Evolutionary conservation across 2,113 vertebrate genomes (phyloP), one percentile per base, ranked within the genome.

Genomic region (Cathartes aura): DNA sequence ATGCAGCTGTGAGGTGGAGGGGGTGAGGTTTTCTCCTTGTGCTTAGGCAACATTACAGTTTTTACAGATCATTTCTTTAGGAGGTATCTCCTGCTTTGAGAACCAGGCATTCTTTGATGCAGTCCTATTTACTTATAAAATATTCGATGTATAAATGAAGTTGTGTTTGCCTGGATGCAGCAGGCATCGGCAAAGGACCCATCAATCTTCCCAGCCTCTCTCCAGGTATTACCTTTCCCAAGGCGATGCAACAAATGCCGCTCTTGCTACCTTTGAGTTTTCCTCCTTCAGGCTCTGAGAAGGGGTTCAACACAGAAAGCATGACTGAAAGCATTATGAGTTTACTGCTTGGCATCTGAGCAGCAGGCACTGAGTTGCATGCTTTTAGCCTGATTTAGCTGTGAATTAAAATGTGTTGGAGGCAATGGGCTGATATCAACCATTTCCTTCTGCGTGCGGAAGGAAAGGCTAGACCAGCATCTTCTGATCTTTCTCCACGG

Each of bases 251-350:
- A 50, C 58, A 56, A 88, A 88, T 29, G 29, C 74, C 27, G 12
- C 53, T 68, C 62, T 52, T 64, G 30, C 19, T 1, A 1, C 50
- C 73, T 79, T 56, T 12, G 4, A 30, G 26, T 30, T 92, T 82
- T 82, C 19, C 16, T 75, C 56, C 82, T 67, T 43, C 38, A 16
- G 82, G 50, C 43, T 75, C 52, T 64, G 48, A 56, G 64, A 67
- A 90, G 19, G 6, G 15, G n/a, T 32, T 75, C 22, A 30, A 22
- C 64, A 19, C 3, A 2, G 78, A 64, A 63, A 90, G 23, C 58
- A 22, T 3, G 47, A 64, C 74, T 3, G 6, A 68, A 89, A 60
- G 18, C 5, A 2, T 64, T 36, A 38, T 0, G 2, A 30, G 17
- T 52, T 90, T 42, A n/a, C 45, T 63, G n/a, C 76, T 78, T 62